Conservation (phyloP, 2,888 invertebrate genomes). For the Chorisops tibialis region DNA sequence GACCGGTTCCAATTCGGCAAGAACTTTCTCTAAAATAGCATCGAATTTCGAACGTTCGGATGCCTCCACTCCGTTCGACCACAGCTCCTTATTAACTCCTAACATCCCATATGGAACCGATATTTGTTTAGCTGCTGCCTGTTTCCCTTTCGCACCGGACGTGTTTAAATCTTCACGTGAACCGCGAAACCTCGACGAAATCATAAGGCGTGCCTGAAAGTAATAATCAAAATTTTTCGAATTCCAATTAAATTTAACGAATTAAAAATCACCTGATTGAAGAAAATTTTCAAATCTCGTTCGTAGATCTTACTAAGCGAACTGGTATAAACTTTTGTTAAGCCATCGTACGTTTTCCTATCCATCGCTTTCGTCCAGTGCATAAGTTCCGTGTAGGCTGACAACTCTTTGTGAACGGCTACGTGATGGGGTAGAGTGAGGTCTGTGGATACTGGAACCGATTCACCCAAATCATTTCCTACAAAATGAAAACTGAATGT, state of each 20-base stretch:
- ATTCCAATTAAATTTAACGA: neutral
- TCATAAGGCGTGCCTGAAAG: constrained; percentile 46
- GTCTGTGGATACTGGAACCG: constrained; percentile 49
- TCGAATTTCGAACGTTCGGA: constrained; percentile 61
- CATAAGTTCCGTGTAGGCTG: constrained; percentile 86
- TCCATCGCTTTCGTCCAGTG: constrained; percentile 88
- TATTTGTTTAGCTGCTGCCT: constrained; percentile 44
- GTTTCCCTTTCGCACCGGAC: constrained; percentile 49
- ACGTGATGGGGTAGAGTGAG: constrained; percentile 72
- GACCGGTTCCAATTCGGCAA: constrained; percentile 84
- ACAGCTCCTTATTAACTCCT: constrained; percentile 63
- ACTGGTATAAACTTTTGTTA: constrained; percentile 78
- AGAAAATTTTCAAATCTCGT: constrained; percentile 74
- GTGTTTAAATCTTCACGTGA: constrained; percentile 51
- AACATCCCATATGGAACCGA: constrained; percentile 53
- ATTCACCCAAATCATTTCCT: constrained; percentile 70
- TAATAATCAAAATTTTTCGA: neutral
- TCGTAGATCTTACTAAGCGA: constrained; percentile 86
- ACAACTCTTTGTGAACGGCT: constrained; percentile 79
- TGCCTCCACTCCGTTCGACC: constrained; percentile 62
- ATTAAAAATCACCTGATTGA: constrained; percentile 59
- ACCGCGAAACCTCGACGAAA: constrained; percentile 47
- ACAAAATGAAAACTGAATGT: constrained; percentile 36
- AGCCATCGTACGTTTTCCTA: constrained; percentile 72
- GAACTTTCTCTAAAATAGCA: constrained; percentile 75